These are phyloP conservation scores for Lates calcarifer DNA, from an alignment of 2,113 vertebrate species.

Conservation along the genomic window DNA sequence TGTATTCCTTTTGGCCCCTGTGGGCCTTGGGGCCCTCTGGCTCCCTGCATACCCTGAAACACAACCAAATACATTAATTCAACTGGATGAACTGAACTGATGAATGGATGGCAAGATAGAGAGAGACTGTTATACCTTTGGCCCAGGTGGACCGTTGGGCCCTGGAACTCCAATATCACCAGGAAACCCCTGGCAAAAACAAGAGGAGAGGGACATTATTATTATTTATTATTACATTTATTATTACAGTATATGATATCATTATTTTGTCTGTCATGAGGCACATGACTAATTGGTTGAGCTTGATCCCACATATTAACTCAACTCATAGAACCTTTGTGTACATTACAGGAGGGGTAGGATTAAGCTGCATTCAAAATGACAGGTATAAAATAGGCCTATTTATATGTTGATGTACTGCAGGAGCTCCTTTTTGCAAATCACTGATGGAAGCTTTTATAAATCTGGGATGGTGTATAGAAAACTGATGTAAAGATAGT, in stretches of 20 bases:
- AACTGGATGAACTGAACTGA: neutral
- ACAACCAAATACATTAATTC: neutral
- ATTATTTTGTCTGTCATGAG: conserved; percentile 23
- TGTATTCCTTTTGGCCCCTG: conserved; percentile 92
- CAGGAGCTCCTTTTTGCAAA: neutral
- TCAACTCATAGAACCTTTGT: neutral
- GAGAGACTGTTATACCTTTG: conserved; percentile 87
- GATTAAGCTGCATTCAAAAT: neutral
- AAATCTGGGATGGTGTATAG: conserved; percentile 9
- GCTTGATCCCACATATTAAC: neutral
- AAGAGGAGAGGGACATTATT: neutral
- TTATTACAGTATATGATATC: neutral
- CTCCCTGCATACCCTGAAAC: conserved; percentile 91
- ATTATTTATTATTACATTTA: too few species aligned
- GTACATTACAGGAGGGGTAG: conserved; percentile 1
- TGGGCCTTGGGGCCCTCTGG: conserved; percentile 90
- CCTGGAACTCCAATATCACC: conserved; percentile 97
- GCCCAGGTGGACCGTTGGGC: conserved; percentile 93
- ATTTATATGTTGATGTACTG: neutral
- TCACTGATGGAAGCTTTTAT: conserved; percentile 13
- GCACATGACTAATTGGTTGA: conserved; percentile 8
- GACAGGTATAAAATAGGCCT: neutral
- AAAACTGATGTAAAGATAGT: conserved; percentile 38
- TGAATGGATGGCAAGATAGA: neutral
- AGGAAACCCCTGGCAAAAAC: conserved; percentile 92